Conservation (phyloP, 2,797 vertebrate genomes). For the Schizopygopsis malacanthus region DNA sequence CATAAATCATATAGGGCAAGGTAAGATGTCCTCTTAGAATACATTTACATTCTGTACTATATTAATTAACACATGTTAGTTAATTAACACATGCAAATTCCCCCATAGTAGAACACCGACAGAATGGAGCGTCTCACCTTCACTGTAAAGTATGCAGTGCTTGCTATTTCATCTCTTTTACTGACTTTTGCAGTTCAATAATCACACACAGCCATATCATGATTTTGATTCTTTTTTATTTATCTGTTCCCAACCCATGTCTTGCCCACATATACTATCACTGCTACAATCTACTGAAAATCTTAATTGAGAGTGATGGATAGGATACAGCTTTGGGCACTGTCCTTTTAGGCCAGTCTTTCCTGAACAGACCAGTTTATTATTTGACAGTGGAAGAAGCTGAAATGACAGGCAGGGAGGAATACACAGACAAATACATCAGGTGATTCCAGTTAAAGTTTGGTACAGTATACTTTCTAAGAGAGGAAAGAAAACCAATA, state of each 20-base stretch:
- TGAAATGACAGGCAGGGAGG: conserved; percentile 17
- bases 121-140: not conserved
- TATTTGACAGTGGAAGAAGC: conserved; percentile 18
- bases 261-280: conserved; percentile 1
- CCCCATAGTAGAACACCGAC: not conserved
- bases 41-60: not conserved
- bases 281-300: conserved; percentile 17
- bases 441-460: not conserved
- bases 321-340: not conserved
- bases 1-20: not conserved
- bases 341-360: not conserved
- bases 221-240: not conserved
- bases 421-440: conserved; percentile 14
- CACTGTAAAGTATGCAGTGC: not conserved
- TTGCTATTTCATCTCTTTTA: conserved; percentile 15
- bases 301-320: conserved; percentile 26
- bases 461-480: not conserved
- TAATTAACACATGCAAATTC: not conserved
- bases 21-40: not conserved
- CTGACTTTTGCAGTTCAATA: not conserved
- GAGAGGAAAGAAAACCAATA: not conserved
- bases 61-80: not conserved
- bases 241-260: not conserved
- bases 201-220: not conserved
- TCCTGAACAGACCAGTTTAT: conserved; percentile 12